Conservation (phyloP, 2,888 invertebrate genomes). For the Andrena camellia region DNA sequence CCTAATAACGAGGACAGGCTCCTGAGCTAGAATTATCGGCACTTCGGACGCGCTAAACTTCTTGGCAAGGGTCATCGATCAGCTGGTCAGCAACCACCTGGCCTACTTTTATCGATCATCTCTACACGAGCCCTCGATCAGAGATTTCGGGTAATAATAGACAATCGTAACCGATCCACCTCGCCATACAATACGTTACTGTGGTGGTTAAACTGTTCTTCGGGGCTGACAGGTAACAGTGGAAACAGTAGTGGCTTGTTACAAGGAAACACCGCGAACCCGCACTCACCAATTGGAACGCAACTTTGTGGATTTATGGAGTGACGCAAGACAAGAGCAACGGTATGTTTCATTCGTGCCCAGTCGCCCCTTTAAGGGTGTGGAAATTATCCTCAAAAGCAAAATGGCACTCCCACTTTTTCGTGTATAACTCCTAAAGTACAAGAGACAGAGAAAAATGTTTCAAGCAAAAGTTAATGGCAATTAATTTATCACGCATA, state of each 20-base stretch:
- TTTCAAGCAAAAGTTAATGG: too few relatives aligned
- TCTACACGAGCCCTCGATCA: constrained; percentile 61
- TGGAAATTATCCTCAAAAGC: neutral
- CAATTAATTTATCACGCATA: too few relatives aligned
- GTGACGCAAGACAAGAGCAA: too few relatives aligned
- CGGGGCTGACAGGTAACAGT: neutral
- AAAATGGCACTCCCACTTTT: too few relatives aligned
- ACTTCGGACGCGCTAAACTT: constrained; percentile 80
- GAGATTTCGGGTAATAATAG: constrained; percentile 74
- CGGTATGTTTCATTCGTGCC: too few relatives aligned
- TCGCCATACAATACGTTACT: constrained; percentile 8
- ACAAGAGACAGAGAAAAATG: too few relatives aligned
- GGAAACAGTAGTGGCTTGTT: neutral
- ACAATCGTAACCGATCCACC: constrained; percentile 45
- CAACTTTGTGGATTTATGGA: too few relatives aligned
- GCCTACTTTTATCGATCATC: constrained; percentile 77
- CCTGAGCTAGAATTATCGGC: constrained; percentile 77
- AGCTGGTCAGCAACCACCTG: constrained; percentile 77
- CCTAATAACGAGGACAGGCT: constrained; percentile 73
- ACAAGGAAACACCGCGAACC: neutral
- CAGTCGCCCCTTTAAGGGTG: too few relatives aligned
- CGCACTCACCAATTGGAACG: too few relatives aligned
- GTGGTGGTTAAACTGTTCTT: neutral
- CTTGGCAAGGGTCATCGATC: constrained; percentile 78
- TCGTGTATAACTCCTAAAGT: too few relatives aligned